Evolutionary conservation across 2,113 vertebrate species (phyloP).

Genomic region (Prunella himalayana): DNA sequence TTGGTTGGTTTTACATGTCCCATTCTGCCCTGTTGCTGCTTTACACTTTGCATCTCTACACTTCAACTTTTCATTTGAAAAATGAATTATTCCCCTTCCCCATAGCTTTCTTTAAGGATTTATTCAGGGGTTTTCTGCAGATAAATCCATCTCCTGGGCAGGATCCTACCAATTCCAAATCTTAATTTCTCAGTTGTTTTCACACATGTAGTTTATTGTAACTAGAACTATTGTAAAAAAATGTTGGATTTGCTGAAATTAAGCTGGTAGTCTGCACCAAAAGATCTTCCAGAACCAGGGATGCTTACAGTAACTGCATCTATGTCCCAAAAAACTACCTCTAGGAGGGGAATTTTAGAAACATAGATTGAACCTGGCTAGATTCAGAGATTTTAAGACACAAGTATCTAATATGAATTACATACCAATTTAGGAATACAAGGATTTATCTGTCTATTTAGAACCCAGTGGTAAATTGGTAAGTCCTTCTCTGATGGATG

Average conservation of each 20-base stretch:
- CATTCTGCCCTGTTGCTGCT: background rate
- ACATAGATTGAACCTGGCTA: background rate
- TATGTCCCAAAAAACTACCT: background rate
- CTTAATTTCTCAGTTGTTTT: background rate
- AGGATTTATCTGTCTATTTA: background rate
- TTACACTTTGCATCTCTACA: background rate
- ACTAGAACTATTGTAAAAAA: background rate
- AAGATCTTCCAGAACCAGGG: background rate
- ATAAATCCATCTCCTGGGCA: background rate
- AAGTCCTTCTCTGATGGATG: background rate
- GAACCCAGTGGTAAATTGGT: background rate
- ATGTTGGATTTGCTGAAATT: background rate
- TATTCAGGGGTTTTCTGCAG: background rate
- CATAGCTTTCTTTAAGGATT: background rate
- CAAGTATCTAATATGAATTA: background rate
- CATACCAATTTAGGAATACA: background rate
- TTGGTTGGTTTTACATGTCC: background rate
- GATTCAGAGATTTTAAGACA: background rate
- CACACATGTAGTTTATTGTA: background rate
- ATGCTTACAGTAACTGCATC: background rate
- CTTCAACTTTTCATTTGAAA: background rate
- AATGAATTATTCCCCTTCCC: background rate
- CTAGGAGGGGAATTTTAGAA: background rate
- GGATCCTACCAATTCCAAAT: background rate
- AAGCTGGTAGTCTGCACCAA: background rate